phyloP scores from a whole-genome alignment of 2,113 vertebrate species.

The Natator depressus region DNA sequence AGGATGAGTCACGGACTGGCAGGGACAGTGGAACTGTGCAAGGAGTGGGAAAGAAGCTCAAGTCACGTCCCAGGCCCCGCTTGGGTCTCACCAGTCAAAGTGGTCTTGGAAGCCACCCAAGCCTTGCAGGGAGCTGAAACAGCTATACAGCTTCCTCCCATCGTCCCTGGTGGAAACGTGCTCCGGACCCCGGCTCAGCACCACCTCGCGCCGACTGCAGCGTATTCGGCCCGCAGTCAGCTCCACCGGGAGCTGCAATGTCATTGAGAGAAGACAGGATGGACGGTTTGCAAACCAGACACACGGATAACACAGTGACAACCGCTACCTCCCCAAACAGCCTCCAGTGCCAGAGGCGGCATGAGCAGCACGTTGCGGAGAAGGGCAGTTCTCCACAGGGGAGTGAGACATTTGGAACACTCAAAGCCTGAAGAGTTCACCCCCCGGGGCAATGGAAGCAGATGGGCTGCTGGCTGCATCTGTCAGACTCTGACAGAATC shows the following conservation, averaged over 20 bases:
- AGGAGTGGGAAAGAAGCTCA: not conserved
- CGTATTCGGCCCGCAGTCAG: constrained; percentile 82
- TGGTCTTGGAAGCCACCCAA: constrained; percentile 91
- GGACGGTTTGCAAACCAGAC: constrained; percentile 15
- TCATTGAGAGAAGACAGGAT: not conserved
- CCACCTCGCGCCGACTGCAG: constrained; percentile 78
- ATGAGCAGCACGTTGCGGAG: not conserved
- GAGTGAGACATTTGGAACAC: accelerated
- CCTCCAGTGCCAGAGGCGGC: not conserved
- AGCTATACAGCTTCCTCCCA: constrained; percentile 81
- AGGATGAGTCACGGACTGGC: not conserved
- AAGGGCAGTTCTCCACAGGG: not conserved
- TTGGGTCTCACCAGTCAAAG: constrained; percentile 86
- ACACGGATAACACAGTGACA: not conserved
- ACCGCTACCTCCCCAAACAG: not conserved
- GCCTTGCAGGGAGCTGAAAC: constrained; percentile 82
- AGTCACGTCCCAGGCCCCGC: not conserved
- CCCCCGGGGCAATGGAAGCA: not conserved
- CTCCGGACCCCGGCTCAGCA: constrained; percentile 77
- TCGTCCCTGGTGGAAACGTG: constrained; percentile 67
- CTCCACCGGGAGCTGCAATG: constrained; percentile 81
- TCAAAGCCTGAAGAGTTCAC: not conserved
- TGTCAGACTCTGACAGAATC: not conserved
- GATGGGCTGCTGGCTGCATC: not conserved
- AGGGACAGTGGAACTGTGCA: too few relatives aligned